phyloP scores from a whole-genome alignment of 2,113 vertebrate species.

The Picathartes gymnocephalus region DNA sequence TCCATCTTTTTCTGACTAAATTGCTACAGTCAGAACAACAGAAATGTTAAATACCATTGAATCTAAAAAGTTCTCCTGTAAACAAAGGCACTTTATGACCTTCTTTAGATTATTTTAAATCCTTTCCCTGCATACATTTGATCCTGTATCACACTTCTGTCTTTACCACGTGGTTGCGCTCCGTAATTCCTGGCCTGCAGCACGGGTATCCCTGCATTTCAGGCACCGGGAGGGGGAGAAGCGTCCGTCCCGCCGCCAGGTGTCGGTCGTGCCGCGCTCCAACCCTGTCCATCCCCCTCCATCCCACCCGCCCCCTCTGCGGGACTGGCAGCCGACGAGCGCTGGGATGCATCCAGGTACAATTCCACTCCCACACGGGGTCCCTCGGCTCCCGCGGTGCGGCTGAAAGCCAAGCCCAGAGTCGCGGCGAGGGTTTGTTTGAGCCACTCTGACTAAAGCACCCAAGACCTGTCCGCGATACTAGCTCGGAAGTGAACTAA shows the following conservation, averaged over 20 bases:
- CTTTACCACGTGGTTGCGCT: fast-evolving
- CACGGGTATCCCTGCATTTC: fast-evolving
- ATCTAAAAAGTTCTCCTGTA: background rate
- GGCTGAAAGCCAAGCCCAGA: background rate
- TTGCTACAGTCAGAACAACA: background rate
- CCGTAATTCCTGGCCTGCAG: fast-evolving
- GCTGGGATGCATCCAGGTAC: background rate
- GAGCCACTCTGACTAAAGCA: background rate
- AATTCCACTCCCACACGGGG: background rate
- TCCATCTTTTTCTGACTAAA: background rate
- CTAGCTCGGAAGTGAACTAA: background rate
- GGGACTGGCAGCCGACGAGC: background rate
- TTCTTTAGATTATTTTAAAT: background rate
- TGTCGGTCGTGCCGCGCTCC: background rate
- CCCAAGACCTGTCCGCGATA: no score
- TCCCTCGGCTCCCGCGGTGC: background rate
- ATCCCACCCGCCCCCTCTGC: fast-evolving
- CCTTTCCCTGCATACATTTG: background rate
- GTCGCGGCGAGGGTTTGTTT: fast-evolving
- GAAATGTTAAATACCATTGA: background rate
- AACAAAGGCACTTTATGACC: background rate
- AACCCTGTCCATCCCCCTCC: background rate
- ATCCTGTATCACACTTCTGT: background rate
- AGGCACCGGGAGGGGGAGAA: background rate
- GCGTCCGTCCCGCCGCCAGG: background rate